Evolutionary conservation across 1,140 invertebrate species (phyloP).

Genomic region (Mylabris phalerata): DNA sequence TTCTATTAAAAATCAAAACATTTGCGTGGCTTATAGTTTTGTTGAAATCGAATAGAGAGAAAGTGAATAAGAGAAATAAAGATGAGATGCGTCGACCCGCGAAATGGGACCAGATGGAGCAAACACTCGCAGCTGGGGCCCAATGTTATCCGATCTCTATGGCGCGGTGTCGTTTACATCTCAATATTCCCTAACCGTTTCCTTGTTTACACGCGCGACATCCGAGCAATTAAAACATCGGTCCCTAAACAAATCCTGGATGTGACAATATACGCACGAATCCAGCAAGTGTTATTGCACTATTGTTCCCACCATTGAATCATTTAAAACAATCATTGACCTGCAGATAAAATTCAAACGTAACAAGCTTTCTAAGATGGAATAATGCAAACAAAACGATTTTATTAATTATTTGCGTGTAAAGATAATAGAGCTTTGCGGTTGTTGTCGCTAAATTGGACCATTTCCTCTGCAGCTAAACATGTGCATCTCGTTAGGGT

Average conservation of each 20-base stretch:
- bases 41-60: background rate
- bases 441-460: too few species aligned
- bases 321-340: background rate
- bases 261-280: background rate
- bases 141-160: conserved; percentile 13
- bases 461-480: too few species aligned
- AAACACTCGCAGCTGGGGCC: conserved; percentile 35
- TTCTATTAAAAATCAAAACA: conserved; percentile 24
- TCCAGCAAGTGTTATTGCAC: too few species aligned
- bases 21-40: conserved; percentile 1
- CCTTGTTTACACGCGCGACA: conserved; percentile 30
- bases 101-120: conserved; percentile 37
- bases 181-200: conserved; percentile 25
- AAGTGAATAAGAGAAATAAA: conserved; percentile 1
- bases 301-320: background rate
- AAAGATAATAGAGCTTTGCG: too few species aligned
- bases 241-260: background rate
- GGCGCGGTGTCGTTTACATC: conserved; percentile 31
- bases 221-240: conserved; percentile 27
- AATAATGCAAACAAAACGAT: too few species aligned
- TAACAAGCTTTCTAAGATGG: too few species aligned
- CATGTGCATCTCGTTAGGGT: too few species aligned
- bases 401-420: too few species aligned
- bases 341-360: background rate
- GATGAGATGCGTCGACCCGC: conserved; percentile 27